phyloP scores from a whole-genome alignment of 2,797 vertebrate genomes.

The Sciurus vulgaris region DNA sequence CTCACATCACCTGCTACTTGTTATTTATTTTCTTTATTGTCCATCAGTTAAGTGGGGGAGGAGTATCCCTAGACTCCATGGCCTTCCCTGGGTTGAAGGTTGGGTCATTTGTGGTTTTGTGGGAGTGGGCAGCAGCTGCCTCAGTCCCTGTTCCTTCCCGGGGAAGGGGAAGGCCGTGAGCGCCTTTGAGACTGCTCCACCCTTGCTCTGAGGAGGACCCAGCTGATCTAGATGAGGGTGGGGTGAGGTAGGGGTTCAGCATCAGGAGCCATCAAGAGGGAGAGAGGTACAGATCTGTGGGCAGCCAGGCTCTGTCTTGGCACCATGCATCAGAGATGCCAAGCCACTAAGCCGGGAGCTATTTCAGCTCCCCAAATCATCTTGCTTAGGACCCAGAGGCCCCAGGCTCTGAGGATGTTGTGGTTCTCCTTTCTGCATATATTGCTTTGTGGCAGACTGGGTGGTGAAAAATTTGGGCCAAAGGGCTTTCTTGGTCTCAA shows the following conservation, averaged over 20 bases:
- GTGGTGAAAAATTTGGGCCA: neutral
- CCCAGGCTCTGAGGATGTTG: neutral
- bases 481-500: neutral
- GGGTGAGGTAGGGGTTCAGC: too few relatives aligned
- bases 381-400: neutral
- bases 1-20: neutral
- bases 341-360: neutral
- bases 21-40: neutral
- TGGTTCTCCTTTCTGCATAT: neutral
- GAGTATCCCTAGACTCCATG: neutral
- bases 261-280: neutral
- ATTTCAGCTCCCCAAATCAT: neutral
- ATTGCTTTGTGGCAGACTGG: neutral
- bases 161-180: neutral
- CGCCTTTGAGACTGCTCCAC: neutral
- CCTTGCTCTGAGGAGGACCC: neutral
- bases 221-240: neutral
- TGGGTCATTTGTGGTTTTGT: neutral
- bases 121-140: neutral
- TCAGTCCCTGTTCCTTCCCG: neutral
- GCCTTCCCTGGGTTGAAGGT: slow-evolving; percentile 17
- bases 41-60: neutral
- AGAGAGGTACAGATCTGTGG: neutral
- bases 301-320: neutral
- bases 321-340: neutral